These are phyloP conservation scores for Pachyuromys duprasi DNA, from an alignment of 2,797 vertebrate genomes.

Conservation along the genomic window DNA sequence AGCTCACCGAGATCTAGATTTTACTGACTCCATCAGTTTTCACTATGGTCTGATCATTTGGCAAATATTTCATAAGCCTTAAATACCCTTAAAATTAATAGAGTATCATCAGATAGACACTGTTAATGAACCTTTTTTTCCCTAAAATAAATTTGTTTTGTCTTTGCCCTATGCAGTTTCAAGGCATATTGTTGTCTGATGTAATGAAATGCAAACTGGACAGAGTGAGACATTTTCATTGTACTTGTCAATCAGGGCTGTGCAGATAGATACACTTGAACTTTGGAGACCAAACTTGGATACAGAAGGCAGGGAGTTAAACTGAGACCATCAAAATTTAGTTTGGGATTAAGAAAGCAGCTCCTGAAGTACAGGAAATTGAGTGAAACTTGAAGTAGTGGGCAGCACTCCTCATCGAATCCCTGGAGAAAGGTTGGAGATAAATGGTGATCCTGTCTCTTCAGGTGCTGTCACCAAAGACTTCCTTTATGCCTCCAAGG, in stretches of 20 bases:
- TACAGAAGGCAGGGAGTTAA: conserved; percentile 72
- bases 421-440: not conserved
- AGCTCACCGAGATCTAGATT: conserved; percentile 16
- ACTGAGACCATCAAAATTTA: conserved; percentile 48
- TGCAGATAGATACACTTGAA: conserved; percentile 86
- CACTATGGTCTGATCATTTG: conserved; percentile 12
- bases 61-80: conserved; percentile 55
- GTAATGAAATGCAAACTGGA: conserved; percentile 87
- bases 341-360: conserved; percentile 33
- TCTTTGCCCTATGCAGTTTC: conserved; percentile 76
- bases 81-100: conserved; percentile 74
- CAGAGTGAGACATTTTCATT: conserved; percentile 85
- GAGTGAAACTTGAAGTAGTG: not conserved
- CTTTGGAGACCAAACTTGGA: conserved; percentile 85
- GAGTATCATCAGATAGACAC: conserved; percentile 75
- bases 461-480: not conserved
- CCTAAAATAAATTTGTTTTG: conserved; percentile 76
- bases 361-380: conserved; percentile 7
- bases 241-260: conserved; percentile 85
- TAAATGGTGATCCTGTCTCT: not conserved
- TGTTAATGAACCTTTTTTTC: conserved; percentile 73
- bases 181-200: conserved; percentile 81
- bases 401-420: not conserved
- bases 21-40: conserved; percentile 56
- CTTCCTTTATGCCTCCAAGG: not conserved